phyloP scores from a whole-genome alignment of 2,113 vertebrate species.

The Gallinago media region DNA sequence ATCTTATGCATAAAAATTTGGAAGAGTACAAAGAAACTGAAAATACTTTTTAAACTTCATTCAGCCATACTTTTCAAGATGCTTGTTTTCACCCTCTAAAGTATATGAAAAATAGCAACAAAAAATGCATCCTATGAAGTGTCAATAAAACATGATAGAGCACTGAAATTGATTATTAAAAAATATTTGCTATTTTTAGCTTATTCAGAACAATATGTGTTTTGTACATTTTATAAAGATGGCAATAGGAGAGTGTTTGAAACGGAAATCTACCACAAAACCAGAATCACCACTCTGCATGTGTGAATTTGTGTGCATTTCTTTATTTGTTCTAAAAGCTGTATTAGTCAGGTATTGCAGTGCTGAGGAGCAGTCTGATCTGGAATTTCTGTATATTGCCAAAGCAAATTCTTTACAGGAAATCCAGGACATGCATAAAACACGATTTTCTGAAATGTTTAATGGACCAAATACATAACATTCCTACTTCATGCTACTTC shows the following conservation, averaged over 20 bases:
- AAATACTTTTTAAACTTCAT: background rate
- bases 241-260: background rate
- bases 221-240: background rate
- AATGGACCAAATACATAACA: background rate
- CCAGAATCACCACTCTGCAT: background rate
- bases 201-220: background rate
- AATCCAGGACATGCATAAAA: background rate
- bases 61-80: background rate
- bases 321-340: background rate
- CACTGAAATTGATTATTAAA: background rate
- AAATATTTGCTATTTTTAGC: background rate
- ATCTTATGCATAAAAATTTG: background rate
- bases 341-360: background rate
- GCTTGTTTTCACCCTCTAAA: background rate
- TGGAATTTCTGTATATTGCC: background rate
- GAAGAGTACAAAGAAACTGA: background rate
- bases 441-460: background rate
- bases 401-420: background rate
- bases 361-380: background rate
- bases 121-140: background rate
- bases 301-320: background rate
- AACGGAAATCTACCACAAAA: background rate
- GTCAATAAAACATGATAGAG: background rate
- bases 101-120: background rate
- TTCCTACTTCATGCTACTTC: background rate